Evolutionary conservation across 2,888 invertebrate genomes (phyloP), one percentile per base, ranked within the genome.

Genomic region (Lasius fuliginosus): DNA sequence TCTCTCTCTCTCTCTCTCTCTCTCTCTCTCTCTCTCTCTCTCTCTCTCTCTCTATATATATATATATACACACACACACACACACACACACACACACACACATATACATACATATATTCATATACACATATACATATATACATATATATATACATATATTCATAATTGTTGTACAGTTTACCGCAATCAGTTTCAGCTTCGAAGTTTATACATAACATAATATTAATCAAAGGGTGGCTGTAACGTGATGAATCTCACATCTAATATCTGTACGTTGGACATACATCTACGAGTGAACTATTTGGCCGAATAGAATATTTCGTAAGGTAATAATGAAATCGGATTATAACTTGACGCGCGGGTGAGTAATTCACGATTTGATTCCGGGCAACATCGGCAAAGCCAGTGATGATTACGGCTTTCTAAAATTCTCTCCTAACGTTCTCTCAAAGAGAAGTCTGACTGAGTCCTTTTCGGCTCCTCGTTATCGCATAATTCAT

Each of bases 401-500:
- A 83, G 83, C 81, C 71, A 73, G 65, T 65, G 67, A 69, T 83
- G 87, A 87, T 87, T 87, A 85, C 76, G 30, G 64, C 46, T 79
- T 68, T 81, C 79, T 60, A 64, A 75, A 79, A 75, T 85, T 75
- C n/a, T 8, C 65, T 36, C 18, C 79, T 79, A 58, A 79, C 83
- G 46, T 64, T 60, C 81, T 64, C 53, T 76, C 83, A 85, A 77
- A 77, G n/a, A n/a, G n/a, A n/a, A n/a, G n/a, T n/a, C n/a, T n/a
- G n/a, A n/a, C n/a, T 73, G 73, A 85, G 76, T 71, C 62, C 53
- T 74, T 62, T 58, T 56, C 86, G 40, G 30, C 30, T 42, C 60
- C 82, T 85, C 82, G 88, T 88, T 88, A 88, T 84, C 82, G 79
- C 33, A n/a, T n/a, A 79, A 86, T 86, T 86, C 84, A 86, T 88